A percentile compares a stretch with the other conserved stretches of the same genome.
Evolutionary conservation across 2,888 invertebrate genomes (phyloP).

Genomic region (Elysia crispata): DNA sequence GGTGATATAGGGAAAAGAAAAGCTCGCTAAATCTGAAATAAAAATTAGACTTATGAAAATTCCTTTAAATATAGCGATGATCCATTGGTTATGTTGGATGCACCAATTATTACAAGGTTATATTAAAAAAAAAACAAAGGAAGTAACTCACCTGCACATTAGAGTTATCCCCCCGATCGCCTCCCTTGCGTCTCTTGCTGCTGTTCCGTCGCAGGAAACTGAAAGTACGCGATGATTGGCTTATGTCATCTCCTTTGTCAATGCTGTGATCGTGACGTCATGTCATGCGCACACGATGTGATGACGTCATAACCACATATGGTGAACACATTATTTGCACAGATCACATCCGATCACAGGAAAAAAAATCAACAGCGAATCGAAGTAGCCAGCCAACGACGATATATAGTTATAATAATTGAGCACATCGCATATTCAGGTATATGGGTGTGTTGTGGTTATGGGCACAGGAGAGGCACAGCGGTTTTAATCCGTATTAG

Average conservation of each 20-base stretch:
- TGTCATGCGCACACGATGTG: too few species aligned
- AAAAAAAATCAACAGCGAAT: too few species aligned
- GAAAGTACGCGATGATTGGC: constrained; percentile 69
- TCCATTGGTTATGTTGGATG: background rate
- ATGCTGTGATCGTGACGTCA: constrained; percentile 60
- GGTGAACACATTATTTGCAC: background rate
- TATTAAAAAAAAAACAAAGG: background rate
- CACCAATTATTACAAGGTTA: background rate
- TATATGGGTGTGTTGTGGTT: too few species aligned
- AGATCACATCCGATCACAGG: background rate
- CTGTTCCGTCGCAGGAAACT: constrained; percentile 76
- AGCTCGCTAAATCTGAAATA: too few species aligned
- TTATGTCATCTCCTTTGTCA: constrained; percentile 66
- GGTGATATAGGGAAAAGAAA: too few species aligned
- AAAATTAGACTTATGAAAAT: too few species aligned
- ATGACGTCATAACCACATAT: background rate
- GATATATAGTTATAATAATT: too few species aligned
- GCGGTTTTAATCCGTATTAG: too few species aligned
- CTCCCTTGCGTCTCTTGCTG: constrained; percentile 69
- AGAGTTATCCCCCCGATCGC: constrained; percentile 59
- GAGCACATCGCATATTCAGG: too few species aligned
- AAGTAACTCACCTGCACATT: constrained; percentile 65
- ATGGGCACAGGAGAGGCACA: too few species aligned
- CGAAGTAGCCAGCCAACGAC: too few species aligned
- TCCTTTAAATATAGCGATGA: too few species aligned